Evolutionary conservation across 1,140 invertebrate genomes (phyloP).

Genomic region (Aphelenchoides fujianensis): DNA sequence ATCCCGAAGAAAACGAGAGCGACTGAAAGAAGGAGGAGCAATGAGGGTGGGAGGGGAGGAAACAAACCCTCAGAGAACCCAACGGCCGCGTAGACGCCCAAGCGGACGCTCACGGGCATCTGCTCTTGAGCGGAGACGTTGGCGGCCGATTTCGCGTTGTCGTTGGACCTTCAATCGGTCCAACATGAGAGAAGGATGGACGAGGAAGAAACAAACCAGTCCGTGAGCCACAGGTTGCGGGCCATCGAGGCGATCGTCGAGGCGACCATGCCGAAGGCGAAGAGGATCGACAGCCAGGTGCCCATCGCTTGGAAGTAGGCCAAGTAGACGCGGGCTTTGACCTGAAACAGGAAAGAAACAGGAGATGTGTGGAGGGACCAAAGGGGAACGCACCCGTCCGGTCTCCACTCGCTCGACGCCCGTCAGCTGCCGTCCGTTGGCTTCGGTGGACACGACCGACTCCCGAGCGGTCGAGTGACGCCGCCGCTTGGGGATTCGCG

Average conservation of each 20-base stretch:
- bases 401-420: conserved; percentile 55
- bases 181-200: not conserved
- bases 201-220: conserved; percentile 43
- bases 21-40: not conserved
- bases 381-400: conserved; percentile 50
- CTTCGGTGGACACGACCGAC: conserved; percentile 33
- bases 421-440: conserved; percentile 31
- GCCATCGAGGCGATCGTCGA: conserved; percentile 56
- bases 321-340: conserved; percentile 49
- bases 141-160: conserved; percentile 32
- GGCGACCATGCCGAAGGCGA: conserved; percentile 50
- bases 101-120: conserved; percentile 35
- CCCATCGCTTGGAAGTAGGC: conserved; percentile 58
- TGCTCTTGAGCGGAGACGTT: not conserved
- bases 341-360: conserved; percentile 33
- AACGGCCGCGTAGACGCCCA: conserved; percentile 54
- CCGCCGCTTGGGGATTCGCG: conserved; percentile 20
- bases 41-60: not conserved
- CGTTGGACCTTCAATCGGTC: conserved; percentile 43
- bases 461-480: conserved; percentile 31
- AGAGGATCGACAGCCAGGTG: conserved; percentile 43
- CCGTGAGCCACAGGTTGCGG: conserved; percentile 59
- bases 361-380: too few species aligned
- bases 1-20: conserved; percentile 46
- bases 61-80: conserved; percentile 55